These are phyloP conservation scores for Cremastinae sp. DNA, from an alignment of 2,888 invertebrate species.

Conservation along the genomic window DNA sequence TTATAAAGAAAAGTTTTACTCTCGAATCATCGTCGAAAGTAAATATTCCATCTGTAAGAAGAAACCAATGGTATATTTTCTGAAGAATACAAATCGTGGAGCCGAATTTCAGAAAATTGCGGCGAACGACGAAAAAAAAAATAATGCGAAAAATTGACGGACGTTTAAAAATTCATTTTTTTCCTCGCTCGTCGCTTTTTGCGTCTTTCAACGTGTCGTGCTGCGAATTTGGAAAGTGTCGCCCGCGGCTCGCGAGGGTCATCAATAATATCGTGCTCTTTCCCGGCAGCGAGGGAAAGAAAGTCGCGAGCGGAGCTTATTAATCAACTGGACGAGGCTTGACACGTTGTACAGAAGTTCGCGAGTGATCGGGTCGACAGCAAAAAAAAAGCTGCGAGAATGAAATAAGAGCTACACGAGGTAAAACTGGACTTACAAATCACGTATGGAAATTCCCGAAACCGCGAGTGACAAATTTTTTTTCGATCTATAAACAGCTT, in stretches of 20 bases:
- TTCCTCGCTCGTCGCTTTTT: background rate
- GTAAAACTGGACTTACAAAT: too few relatives aligned
- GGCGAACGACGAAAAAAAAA: background rate
- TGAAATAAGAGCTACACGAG: background rate
- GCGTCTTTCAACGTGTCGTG: background rate
- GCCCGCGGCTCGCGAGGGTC: conserved; percentile 13
- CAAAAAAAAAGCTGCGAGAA: background rate
- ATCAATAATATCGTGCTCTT: conserved; percentile 23
- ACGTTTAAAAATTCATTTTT: background rate
- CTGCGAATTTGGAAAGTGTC: conserved; percentile 1
- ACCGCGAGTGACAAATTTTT: background rate
- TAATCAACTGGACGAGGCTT: conserved; percentile 34
- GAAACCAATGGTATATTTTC: too few relatives aligned
- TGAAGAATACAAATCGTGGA: too few relatives aligned
- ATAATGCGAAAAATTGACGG: background rate
- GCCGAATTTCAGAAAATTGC: too few relatives aligned
- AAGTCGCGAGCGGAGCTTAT: conserved; percentile 12
- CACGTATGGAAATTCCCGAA: too few relatives aligned
- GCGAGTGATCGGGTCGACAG: conserved; percentile 5
- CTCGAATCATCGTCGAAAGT: too few relatives aligned
- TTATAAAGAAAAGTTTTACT: too few relatives aligned
- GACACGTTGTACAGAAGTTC: conserved; percentile 1
- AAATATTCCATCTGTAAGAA: too few relatives aligned
- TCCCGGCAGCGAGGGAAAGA: conserved; percentile 34
- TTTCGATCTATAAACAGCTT: background rate